Evolutionary conservation across 2,888 invertebrate species (phyloP), one percentile per base, ranked within the genome.

Genomic region (Eumacrocentrus americanus): DNA sequence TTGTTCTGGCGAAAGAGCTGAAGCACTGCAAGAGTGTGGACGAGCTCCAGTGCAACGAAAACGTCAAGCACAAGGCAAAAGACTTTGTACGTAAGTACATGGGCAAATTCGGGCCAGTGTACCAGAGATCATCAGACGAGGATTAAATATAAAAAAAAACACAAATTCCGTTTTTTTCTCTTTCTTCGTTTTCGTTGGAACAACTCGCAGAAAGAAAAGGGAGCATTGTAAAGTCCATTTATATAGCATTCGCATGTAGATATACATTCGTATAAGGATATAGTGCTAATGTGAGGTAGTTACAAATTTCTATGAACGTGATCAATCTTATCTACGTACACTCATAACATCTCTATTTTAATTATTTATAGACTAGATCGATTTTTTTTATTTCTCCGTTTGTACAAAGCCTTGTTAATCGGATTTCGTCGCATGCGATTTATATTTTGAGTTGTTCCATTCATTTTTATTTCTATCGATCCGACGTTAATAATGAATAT

Each of bases 41-140:
- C 66, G 93, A 94, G 71, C 82, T 95, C 51, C 88, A 91, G 53
- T 93, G 93, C 71, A 94, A 92, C 35, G 94, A 95, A 69, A 93
- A 93, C 60, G 97, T 98, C 5, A 94, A 95, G 71, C 89, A 91
- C 70, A 98, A 98, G 82, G 95, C 97, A 16, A 92, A 92, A 79
- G 97, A 95, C 81, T 98, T 94, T 81, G 94, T 98, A 58, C 89
- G 88, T 75, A 96, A 95, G 78, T 98, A 98, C 82, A 98, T 98
- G 98, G 89, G 89, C 20, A 95, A 95, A 81, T 96, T 94, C 81
- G 95, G 95, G 0, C 87, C 90, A 1, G 85, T 89, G 25, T 94
- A 94, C 82, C 85, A 85, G 65, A 83, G 89, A 67, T 87, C 88
- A 37, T 85, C 87, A 7, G 90, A 90, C 70, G 90, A 90, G 70